A percentile compares a stretch with the other conserved stretches of the same genome.
Evolutionary conservation across 1,140 invertebrate species (phyloP).

Genomic region (Aphaenogaster ashmeadi): DNA sequence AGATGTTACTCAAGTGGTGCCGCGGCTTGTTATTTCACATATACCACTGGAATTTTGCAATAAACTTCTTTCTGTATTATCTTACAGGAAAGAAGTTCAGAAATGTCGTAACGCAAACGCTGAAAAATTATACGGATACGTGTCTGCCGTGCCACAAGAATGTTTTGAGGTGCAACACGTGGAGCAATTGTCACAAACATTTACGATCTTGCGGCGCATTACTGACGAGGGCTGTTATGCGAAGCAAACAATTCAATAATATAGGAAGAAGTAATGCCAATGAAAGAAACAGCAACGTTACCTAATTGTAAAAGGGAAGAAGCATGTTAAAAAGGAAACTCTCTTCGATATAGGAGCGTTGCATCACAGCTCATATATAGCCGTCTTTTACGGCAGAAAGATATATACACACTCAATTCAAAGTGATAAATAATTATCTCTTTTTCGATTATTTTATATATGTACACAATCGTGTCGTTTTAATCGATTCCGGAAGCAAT

Average conservation of each 20-base stretch:
- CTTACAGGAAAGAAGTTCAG: conserved; percentile 79
- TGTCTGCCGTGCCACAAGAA: conserved; percentile 53
- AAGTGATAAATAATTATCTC: conserved; percentile 10
- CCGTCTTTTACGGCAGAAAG: neutral
- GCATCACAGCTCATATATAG: neutral
- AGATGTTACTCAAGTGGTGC: conserved; percentile 82
- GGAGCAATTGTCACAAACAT: conserved; percentile 68
- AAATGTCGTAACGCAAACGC: conserved; percentile 69
- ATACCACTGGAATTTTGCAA: conserved; percentile 81
- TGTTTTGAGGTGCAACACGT: conserved; percentile 63
- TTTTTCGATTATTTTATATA: conserved; percentile 12
- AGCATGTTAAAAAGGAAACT: neutral
- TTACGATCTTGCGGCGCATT: conserved; percentile 70
- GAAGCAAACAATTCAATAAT: conserved; percentile 56
- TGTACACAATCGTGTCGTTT: neutral
- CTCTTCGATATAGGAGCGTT: conserved; percentile 2
- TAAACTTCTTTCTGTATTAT: conserved; percentile 82
- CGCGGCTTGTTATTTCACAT: conserved; percentile 79
- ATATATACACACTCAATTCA: neutral
- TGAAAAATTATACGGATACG: conserved; percentile 66
- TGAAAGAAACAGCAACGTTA: conserved; percentile 33
- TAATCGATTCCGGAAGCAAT: conserved; percentile 6
- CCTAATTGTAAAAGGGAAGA: neutral
- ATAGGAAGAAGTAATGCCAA: neutral
- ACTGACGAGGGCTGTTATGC: conserved; percentile 68